Conservation (phyloP, 2,113 vertebrate species). For the Hymenochirus boettgeri region DNA sequence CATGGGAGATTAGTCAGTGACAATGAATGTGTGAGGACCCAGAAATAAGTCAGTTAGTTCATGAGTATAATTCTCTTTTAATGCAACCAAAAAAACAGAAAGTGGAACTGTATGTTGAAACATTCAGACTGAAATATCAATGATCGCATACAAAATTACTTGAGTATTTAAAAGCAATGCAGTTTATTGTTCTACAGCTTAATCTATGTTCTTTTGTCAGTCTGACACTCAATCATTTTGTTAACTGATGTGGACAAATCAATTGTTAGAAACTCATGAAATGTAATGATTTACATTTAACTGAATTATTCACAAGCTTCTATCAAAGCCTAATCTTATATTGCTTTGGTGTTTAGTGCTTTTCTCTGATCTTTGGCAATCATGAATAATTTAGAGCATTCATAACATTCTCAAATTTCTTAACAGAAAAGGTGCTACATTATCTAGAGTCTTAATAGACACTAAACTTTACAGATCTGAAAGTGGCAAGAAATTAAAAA, state of each 20-base stretch:
- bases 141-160: no score
- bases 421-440: conserved; percentile 60
- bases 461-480: conserved; percentile 48
- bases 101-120: no score
- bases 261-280: conserved; percentile 75
- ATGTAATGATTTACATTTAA: conserved; percentile 77
- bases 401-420: conserved; percentile 74
- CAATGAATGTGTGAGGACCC: no score
- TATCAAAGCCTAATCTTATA: conserved; percentile 92
- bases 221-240: conserved; percentile 28
- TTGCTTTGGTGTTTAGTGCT: conserved; percentile 89
- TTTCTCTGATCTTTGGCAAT: conserved; percentile 98
- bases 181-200: background rate
- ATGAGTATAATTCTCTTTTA: no score
- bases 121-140: no score
- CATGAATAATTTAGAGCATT: conserved; percentile 97
- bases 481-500: no score
- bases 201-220: conserved; percentile 16
- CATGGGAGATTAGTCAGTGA: no score
- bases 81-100: no score
- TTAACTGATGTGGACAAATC: conserved; percentile 36
- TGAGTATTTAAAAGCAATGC: no score
- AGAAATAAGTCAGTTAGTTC: no score
- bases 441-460: conserved; percentile 64
- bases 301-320: conserved; percentile 93